These are phyloP conservation scores for Alectoris magna DNA, from an alignment of 2,797 vertebrate species.

Conservation along the genomic window DNA sequence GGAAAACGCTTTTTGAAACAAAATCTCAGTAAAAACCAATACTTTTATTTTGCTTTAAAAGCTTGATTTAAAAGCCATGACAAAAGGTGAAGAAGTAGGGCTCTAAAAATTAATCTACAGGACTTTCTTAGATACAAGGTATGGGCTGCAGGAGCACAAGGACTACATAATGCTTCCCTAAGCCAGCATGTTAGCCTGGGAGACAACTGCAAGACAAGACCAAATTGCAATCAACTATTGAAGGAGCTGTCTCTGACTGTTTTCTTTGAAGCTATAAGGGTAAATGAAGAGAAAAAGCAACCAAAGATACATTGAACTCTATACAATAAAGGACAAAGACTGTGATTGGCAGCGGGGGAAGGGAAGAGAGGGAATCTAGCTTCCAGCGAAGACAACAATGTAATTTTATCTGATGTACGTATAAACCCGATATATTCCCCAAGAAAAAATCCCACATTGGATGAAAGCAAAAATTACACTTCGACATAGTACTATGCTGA, in stretches of 20 bases:
- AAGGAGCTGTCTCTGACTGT: slow-evolving; percentile 30
- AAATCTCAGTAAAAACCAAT: not conserved
- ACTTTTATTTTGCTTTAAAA: not conserved
- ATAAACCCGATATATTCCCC: slow-evolving; percentile 25
- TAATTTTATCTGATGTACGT: slow-evolving; percentile 50
- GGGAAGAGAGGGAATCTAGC: slow-evolving; percentile 33
- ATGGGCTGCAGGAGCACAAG: not conserved
- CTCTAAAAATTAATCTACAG: not conserved
- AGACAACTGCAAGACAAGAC: not conserved
- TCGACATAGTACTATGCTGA: not conserved
- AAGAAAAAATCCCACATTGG: not conserved
- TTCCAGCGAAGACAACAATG: slow-evolving; percentile 52
- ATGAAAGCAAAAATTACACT: not conserved
- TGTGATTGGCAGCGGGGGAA: not conserved
- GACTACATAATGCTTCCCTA: not conserved
- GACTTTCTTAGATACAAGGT: not conserved
- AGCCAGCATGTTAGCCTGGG: not conserved
- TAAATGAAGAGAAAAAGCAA: slow-evolving; percentile 51
- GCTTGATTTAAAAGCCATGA: not conserved
- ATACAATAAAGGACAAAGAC: slow-evolving; percentile 51
- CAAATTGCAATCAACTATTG: slow-evolving; percentile 26
- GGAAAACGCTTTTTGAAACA: not conserved
- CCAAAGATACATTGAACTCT: slow-evolving; percentile 3
- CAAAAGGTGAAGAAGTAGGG: not conserved
- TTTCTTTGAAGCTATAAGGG: slow-evolving; percentile 35